phyloP scores from a whole-genome alignment of 2,888 invertebrate genomes.

The Drosophila quinaria region DNA sequence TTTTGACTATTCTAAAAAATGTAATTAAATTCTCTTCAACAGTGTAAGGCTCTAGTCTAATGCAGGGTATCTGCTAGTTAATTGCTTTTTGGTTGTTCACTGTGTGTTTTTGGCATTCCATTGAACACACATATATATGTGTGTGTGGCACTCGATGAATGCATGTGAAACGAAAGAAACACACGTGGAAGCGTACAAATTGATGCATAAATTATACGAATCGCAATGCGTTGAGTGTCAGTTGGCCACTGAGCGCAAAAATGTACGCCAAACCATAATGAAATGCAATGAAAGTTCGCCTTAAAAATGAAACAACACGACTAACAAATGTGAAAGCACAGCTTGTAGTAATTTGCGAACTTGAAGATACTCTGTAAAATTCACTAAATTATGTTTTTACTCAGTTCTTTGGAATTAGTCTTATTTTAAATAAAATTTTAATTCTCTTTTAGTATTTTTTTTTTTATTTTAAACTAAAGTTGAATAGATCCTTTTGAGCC shows the following conservation, averaged over 20 bases:
- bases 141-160: slow-evolving; percentile 13
- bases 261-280: slow-evolving; percentile 59
- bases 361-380: not conserved
- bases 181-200: slow-evolving; percentile 50
- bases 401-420: not conserved
- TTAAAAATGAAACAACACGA: slow-evolving; percentile 34
- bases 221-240: slow-evolving; percentile 78
- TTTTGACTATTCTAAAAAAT: not conserved
- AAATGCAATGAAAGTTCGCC: slow-evolving; percentile 59
- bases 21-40: not conserved
- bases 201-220: slow-evolving; percentile 73
- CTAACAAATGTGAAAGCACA: not conserved
- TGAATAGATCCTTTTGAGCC: not conserved
- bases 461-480: not conserved
- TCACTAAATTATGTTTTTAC: not conserved
- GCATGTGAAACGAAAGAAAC: slow-evolving; percentile 18
- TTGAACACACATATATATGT: slow-evolving; percentile 38
- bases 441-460: not conserved
- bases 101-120: slow-evolving; percentile 46
- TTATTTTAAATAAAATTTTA: too few relatives aligned
- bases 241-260: slow-evolving; percentile 62
- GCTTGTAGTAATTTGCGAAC: not conserved
- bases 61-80: slow-evolving; percentile 18
- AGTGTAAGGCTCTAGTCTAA: not conserved
- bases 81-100: slow-evolving; percentile 11